Evolutionary conservation across 2,888 invertebrate species (phyloP), one percentile per base, ranked within the genome.

Genomic region (Drymonia ruficornis): DNA sequence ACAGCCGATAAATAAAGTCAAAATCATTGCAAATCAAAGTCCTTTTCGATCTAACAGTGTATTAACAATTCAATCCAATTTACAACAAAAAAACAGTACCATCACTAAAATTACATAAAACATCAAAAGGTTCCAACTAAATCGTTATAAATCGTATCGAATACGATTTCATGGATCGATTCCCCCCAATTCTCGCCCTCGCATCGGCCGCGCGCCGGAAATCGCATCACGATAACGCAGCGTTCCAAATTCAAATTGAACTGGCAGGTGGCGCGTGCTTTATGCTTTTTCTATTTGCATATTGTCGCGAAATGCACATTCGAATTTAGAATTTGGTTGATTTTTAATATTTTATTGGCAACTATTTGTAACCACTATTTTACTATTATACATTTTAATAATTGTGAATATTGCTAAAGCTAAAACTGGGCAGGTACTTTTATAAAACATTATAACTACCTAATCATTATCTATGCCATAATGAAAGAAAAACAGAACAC

Each of bases 141-240:
- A 82, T 82, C 73, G 59, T 65, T 68, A 71, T 67, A 76, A 80
- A 85, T 83, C 80, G 77, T 77, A 70, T 72, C 72, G 71, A 81
- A 85, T 82, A 67, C 64, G 76, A 83, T 84, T 85, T 81, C 64
- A 70, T 70, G 74, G 77, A 70, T 79, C 78, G 73, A 75, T 80
- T 76, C 81, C 75, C n/a, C 78, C 70, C 67, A 67, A 76, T 76
- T 75, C 69, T 67, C 72, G 77, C 78, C 76, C 75, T 70, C 65
- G 63, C 65, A 70, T 69, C 70, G 64, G 66, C 71, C 68, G 71
- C 74, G 76, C 74, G 74, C 69, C 66, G 65, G 59, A 79, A 81
- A 81, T 80, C 74, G 73, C 72, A 80, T 80, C 78, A 76, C 68
- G 68, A 74, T 76, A 72, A 77, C 70, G 70, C 72, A 72, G 70